Percentiles rank a stretch among this genome's conserved stretches.
Conservation (phyloP, 2,797 vertebrate species). For the Myiotriccus ornatus region DNA sequence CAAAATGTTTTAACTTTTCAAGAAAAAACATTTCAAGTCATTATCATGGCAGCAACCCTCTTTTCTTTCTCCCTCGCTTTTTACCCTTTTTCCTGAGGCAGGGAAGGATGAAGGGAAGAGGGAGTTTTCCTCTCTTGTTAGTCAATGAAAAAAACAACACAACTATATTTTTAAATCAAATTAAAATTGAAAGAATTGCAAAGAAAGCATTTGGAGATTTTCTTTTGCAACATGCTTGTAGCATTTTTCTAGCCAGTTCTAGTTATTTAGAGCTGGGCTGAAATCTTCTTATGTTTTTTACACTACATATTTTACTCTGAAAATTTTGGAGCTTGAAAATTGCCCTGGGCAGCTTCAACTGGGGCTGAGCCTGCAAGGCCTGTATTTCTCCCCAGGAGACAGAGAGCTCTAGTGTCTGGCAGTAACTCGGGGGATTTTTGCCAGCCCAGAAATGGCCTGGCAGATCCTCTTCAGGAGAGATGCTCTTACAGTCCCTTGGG, state of each 20-base stretch:
- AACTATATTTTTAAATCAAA: not conserved
- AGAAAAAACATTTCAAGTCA: constrained; percentile 12
- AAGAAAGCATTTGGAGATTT: not conserved
- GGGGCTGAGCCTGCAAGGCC: not conserved
- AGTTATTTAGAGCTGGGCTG: not conserved
- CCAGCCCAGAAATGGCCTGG: not conserved
- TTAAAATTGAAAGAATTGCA: not conserved
- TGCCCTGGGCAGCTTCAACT: not conserved
- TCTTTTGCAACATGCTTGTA: not conserved
- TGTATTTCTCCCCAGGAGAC: not conserved
- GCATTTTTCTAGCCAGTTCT: not conserved
- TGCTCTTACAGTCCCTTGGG: not conserved
- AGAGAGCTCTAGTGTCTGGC: not conserved
- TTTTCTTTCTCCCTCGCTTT: not conserved
- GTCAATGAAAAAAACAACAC: not conserved
- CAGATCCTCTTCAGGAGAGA: not conserved
- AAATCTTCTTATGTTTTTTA: not conserved
- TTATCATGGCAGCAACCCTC: not conserved
- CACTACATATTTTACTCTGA: not conserved
- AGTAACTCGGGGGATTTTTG: not conserved
- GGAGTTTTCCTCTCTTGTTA: not conserved
- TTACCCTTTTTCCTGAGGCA: not conserved
- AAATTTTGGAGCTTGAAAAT: not conserved
- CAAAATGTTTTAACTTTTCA: constrained; percentile 20
- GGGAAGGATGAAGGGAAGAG: not conserved